phyloP scores from a whole-genome alignment of 2,888 invertebrate genomes.

The Limnephilus rhombicus region DNA sequence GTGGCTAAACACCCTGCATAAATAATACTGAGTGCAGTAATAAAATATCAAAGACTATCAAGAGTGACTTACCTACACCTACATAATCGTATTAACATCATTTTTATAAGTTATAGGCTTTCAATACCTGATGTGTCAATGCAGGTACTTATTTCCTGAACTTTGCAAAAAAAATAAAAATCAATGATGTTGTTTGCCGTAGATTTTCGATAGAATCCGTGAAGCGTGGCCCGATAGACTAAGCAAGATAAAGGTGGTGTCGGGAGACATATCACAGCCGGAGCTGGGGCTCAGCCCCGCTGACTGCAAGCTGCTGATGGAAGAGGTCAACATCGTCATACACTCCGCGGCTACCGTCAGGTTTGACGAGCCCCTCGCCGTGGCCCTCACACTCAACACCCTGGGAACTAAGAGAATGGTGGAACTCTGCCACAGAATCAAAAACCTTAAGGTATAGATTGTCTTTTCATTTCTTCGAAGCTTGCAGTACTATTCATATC shows the following conservation, averaged over 20 bases:
- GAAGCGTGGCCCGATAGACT: conserved; percentile 82
- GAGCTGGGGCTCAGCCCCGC: conserved; percentile 83
- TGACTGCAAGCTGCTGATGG: conserved; percentile 80
- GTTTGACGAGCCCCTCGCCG: conserved; percentile 93
- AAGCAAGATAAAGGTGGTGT: conserved; percentile 82
- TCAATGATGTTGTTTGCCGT: conserved; percentile 56
- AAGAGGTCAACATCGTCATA: conserved; percentile 90
- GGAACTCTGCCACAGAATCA: conserved; percentile 89
- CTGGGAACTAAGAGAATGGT: conserved; percentile 91
- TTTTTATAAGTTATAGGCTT: no score
- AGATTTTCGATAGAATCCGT: conserved; percentile 85
- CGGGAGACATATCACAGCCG: conserved; percentile 86
- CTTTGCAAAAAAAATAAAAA: no score
- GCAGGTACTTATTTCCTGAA: no score
- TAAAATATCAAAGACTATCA: no score
- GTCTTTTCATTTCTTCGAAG: neutral
- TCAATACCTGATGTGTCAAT: no score
- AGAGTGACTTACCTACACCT: no score
- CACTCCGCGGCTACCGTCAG: conserved; percentile 97
- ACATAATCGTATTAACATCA: no score
- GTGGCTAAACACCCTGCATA: no score
- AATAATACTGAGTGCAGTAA: no score
- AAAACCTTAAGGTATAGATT: conserved; percentile 80
- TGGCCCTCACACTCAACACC: conserved; percentile 93
- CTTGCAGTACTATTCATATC: no score